A percentile compares a stretch with the other conserved stretches of the same genome.
Evolutionary conservation across 2,797 vertebrate species (phyloP).

Genomic region (Argentina silus): DNA sequence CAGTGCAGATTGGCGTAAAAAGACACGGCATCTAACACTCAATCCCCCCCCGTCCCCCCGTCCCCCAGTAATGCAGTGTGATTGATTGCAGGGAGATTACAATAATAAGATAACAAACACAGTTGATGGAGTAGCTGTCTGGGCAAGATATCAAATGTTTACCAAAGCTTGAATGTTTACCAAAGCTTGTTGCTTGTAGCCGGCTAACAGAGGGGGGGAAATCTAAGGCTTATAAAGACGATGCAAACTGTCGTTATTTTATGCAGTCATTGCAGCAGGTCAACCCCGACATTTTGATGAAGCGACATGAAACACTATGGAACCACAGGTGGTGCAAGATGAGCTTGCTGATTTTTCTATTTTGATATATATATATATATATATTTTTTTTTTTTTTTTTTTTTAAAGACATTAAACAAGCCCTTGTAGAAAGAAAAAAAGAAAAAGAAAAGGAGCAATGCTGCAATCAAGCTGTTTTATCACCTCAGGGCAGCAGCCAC

Average conservation of each 20-base stretch:
- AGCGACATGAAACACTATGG: too few relatives aligned
- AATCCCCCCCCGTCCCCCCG: too few relatives aligned
- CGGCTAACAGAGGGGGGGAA: neutral
- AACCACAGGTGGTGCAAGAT: neutral
- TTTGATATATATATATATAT: too few relatives aligned
- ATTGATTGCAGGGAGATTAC: conserved; percentile 53
- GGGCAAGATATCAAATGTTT: neutral
- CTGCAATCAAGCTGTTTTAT: conserved; percentile 14
- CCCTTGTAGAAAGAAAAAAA: neutral
- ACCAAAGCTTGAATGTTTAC: neutral
- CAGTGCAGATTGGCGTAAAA: conserved; percentile 39
- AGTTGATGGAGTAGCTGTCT: neutral
- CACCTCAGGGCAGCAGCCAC: neutral
- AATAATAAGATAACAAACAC: conserved; percentile 15
- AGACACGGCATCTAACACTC: conserved; percentile 23
- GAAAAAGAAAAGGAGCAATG: neutral
- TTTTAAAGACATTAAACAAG: neutral
- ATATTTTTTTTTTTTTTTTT: too few relatives aligned
- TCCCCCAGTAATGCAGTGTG: conserved; percentile 34
- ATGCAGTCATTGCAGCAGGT: neutral
- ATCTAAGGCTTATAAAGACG: conserved; percentile 50
- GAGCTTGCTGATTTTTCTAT: neutral
- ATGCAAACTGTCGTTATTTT: conserved; percentile 63
- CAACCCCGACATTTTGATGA: too few relatives aligned
- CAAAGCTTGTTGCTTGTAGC: neutral